Evolutionary conservation across 1,140 invertebrate species (phyloP).

Genomic region (Sminthurides bifidus): DNA sequence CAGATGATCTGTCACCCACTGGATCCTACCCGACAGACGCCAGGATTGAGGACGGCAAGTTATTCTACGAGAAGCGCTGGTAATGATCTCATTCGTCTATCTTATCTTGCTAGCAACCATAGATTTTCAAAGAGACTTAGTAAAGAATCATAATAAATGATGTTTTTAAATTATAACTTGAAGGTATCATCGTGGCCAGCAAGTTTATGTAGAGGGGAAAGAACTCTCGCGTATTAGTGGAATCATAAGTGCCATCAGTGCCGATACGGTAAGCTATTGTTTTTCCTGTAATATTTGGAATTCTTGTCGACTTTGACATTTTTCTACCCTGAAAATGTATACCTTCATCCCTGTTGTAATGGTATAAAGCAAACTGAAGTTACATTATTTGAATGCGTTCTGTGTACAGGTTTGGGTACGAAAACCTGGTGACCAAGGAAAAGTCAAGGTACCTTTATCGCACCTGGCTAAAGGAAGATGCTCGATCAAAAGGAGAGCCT

Average conservation of each 20-base stretch:
- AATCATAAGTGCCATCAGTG: slow-evolving; percentile 75
- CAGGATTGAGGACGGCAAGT: slow-evolving; percentile 84
- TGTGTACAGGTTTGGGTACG: slow-evolving; percentile 74
- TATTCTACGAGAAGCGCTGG: slow-evolving; percentile 87
- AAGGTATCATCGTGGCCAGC: slow-evolving; percentile 81
- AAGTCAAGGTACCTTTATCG: slow-evolving; percentile 68
- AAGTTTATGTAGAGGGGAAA: slow-evolving; percentile 78
- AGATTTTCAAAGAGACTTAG: slow-evolving; percentile 8
- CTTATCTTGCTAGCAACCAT: neutral
- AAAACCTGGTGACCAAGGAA: slow-evolving; percentile 62
- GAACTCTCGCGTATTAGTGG: slow-evolving; percentile 68
- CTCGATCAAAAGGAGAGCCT: slow-evolving; percentile 66
- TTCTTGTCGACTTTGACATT: neutral
- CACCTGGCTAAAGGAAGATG: slow-evolving; percentile 78
- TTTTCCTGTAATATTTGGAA: slow-evolving; percentile 12
- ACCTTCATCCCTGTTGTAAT: neutral
- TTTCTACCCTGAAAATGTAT: neutral
- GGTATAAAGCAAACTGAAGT: neutral
- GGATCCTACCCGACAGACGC: slow-evolving; percentile 45
- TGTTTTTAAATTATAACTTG: slow-evolving; percentile 30
- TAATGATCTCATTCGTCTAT: slow-evolving; percentile 35
- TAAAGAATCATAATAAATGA: too few species aligned
- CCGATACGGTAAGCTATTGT: slow-evolving; percentile 59
- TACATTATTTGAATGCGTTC: slow-evolving; percentile 7
- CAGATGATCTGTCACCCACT: neutral